phyloP scores from a whole-genome alignment of 2,113 vertebrate genomes.

The Peucedramus taeniatus region DNA sequence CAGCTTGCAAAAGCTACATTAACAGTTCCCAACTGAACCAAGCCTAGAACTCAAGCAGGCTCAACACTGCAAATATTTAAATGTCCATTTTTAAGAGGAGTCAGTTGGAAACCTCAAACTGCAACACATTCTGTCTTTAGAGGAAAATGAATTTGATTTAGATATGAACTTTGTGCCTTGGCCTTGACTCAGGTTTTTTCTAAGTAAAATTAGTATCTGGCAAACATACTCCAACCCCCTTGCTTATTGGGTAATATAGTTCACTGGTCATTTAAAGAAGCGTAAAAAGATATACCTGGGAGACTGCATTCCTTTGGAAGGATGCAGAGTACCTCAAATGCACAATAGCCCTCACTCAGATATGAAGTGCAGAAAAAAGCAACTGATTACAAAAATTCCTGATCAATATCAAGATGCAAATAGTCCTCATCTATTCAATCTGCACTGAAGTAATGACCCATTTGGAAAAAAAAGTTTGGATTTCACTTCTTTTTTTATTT shows the following conservation, averaged over 20 bases:
- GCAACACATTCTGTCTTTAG: not conserved
- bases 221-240: not conserved
- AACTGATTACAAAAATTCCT: not conserved
- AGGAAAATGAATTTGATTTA: slow-evolving; percentile 19
- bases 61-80: not conserved
- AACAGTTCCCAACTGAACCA: not conserved
- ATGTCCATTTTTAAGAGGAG: not conserved
- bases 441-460: slow-evolving; percentile 55
- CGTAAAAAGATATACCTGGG: slow-evolving; percentile 29
- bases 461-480: slow-evolving; percentile 62
- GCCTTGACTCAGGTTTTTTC: not conserved
- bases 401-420: slow-evolving; percentile 47
- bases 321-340: not conserved
- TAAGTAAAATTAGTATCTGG: slow-evolving; percentile 29
- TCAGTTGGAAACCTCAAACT: not conserved
- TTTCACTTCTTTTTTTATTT: slow-evolving; percentile 73
- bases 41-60: not conserved
- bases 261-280: not conserved
- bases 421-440: slow-evolving; percentile 16
- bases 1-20: not conserved
- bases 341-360: not conserved
- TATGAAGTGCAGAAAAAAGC: not conserved
- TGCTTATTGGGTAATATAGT: slow-evolving; percentile 23
- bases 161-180: slow-evolving; percentile 31
- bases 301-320: slow-evolving; percentile 17